Evolutionary conservation across 2,797 vertebrate species (phyloP), one percentile per base, ranked within the genome.

Genomic region (Propithecus perrieri): DNA sequence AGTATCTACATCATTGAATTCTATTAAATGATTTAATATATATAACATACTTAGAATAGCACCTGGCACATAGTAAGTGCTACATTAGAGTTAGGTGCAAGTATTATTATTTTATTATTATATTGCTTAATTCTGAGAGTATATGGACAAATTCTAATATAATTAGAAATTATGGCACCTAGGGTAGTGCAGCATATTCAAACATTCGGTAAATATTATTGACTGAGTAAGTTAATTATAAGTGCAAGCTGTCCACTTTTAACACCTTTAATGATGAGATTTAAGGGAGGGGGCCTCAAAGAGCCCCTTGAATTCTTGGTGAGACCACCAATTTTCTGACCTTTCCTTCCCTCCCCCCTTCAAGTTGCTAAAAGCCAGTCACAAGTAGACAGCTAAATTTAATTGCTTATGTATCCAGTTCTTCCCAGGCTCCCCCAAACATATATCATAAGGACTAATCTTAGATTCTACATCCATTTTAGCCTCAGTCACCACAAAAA

Each of bases 51-150:
- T 93, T 76, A 75, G 41, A 85, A 48, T 3, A 87, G 46, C n/a
- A 35, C 35, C 53, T 97, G 55, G 1, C 26, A 72, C 28, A 72
- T 53, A 76, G 57, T 30, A 93, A 87, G 65, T 71, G 11, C 53
- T 93, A 55, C 12, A 1, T 61, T 63, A 72, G 35, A 79, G 4
- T 63, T 88, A 87, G 41, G 10, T 88, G 14, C 28, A 30, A 28
- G 33, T 89, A 30, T 84, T 91, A 67, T 43, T 71, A 28, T 95
- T 92, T 43, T 71, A 79, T 94, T 86, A 94, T 92, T 94, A 33
- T 80, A 87, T 76, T 89, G 13, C 38, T 90, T 85, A 88, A 61
- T 46, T 93, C 55, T 55, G 18, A 75, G 63, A 80, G 8, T 85
- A 46, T 83, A 12, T 75, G 33, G 30, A 50, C 71, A 93, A 65